Percentiles rank a stretch among this genome's conserved stretches.
Evolutionary conservation across 2,888 invertebrate species (phyloP).

Genomic region (Stenoptilia bipunctidactyla): DNA sequence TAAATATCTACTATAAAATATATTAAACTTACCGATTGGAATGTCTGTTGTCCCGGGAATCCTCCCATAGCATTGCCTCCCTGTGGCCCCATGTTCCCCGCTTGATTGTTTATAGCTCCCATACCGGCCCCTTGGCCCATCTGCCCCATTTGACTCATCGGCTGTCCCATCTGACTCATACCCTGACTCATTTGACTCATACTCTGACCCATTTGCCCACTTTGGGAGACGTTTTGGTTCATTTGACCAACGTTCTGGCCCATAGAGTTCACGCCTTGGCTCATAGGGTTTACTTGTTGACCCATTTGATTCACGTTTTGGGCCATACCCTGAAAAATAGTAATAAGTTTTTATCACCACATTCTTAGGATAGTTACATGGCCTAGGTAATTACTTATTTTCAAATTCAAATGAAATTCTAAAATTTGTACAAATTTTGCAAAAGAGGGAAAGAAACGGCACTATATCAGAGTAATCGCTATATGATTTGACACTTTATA

Average conservation of each 20-base stretch:
- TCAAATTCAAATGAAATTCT: no score
- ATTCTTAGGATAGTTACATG: no score
- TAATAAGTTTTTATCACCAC: background rate
- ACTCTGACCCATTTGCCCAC: slow-evolving; percentile 51
- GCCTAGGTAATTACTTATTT: no score
- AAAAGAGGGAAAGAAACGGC: no score
- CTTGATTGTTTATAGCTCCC: slow-evolving; percentile 63
- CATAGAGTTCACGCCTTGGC: slow-evolving; percentile 52
- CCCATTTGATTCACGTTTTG: slow-evolving; percentile 63
- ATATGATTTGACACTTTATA: no score
- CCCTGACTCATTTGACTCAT: slow-evolving; percentile 59
- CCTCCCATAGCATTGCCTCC: slow-evolving; percentile 60
- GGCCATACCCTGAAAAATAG: slow-evolving; percentile 46
- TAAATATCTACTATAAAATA: no score
- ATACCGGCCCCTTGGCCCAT: slow-evolving; percentile 60
- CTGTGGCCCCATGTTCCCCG: slow-evolving; percentile 60
- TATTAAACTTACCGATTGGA: slow-evolving; percentile 62
- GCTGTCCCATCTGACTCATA: slow-evolving; percentile 61
- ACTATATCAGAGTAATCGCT: no score
- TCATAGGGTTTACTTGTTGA: slow-evolving; percentile 62
- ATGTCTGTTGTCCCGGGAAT: slow-evolving; percentile 66
- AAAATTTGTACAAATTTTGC: no score
- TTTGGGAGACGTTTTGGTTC: slow-evolving; percentile 59
- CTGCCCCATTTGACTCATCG: slow-evolving; percentile 69
- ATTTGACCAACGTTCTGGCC: slow-evolving; percentile 60